Conservation (phyloP, 1,140 invertebrate species). For the Drosophila sulfurigaster region DNA sequence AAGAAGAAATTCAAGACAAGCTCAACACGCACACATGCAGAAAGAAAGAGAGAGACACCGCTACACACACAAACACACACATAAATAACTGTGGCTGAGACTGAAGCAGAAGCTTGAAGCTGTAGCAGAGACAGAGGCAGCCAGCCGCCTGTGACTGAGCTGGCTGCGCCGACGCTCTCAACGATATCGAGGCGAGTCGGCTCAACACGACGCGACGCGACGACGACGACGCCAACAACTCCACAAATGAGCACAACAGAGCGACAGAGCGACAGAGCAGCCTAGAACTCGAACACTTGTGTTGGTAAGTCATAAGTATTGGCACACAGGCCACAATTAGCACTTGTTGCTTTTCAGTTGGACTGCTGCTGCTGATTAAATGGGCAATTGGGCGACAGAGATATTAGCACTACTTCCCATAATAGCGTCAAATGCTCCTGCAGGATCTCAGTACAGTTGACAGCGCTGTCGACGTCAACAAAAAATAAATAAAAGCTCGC, state of each 20-base stretch:
- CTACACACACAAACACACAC: slow-evolving; percentile 16
- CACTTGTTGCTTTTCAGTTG: slow-evolving; percentile 39
- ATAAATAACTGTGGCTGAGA: slow-evolving; percentile 14
- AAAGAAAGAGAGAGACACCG: too few species aligned
- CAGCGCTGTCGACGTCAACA: slow-evolving; percentile 18
- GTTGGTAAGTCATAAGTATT: not conserved
- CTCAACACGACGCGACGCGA: slow-evolving; percentile 26
- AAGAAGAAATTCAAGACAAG: slow-evolving; percentile 58
- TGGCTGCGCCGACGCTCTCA: slow-evolving; percentile 50
- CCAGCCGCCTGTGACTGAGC: slow-evolving; percentile 39
- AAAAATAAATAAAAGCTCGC: slow-evolving; percentile 18
- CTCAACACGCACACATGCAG: slow-evolving; percentile 8
- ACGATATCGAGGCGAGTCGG: slow-evolving; percentile 31
- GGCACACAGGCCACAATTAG: slow-evolving; percentile 40
- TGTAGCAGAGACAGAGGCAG: slow-evolving; percentile 19
- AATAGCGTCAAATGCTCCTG: slow-evolving; percentile 13
- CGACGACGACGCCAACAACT: slow-evolving; percentile 51
- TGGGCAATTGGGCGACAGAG: slow-evolving; percentile 27
- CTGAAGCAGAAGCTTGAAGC: slow-evolving; percentile 6
- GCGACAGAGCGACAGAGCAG: slow-evolving; percentile 21
- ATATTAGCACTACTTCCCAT: not conserved
- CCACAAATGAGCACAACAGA: slow-evolving; percentile 72
- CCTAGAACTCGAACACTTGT: slow-evolving; percentile 40
- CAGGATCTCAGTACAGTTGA: slow-evolving; percentile 21
- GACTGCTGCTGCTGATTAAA: slow-evolving; percentile 21